Percentiles rank a stretch among this genome's conserved stretches.
Evolutionary conservation across 1,140 invertebrate genomes (phyloP).

Genomic region (Eupristina koningsbergeri): DNA sequence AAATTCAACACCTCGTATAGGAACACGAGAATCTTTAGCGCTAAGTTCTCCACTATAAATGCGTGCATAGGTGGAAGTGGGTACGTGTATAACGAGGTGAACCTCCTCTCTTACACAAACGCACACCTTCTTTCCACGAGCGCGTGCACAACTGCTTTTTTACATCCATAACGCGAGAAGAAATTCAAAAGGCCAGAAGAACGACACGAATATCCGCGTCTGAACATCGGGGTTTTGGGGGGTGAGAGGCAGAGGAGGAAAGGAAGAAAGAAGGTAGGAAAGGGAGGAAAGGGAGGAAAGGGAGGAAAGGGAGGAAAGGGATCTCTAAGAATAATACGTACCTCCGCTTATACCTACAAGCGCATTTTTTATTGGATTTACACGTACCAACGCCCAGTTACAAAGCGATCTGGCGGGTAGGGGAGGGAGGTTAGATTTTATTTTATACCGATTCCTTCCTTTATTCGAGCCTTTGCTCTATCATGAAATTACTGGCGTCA

Average conservation of each 20-base stretch:
- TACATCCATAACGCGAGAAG: constrained; percentile 2
- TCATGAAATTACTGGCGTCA: constrained; percentile 44
- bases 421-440: too few species aligned
- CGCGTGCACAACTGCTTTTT: constrained; percentile 6
- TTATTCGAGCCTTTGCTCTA: constrained; percentile 18
- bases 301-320: constrained; percentile 49
- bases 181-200: constrained; percentile 29
- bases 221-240: neutral
- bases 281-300: constrained; percentile 49
- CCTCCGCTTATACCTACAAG: neutral
- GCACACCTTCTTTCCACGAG: neutral
- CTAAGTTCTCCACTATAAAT: neutral
- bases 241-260: too few species aligned
- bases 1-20: constrained; percentile 46
- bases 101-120: neutral
- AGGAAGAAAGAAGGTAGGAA: too few species aligned
- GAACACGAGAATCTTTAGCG: constrained; percentile 36
- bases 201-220: constrained; percentile 16
- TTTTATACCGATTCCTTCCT: constrained; percentile 52
- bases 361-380: constrained; percentile 66
- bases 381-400: constrained; percentile 66
- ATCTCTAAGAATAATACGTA: constrained; percentile 31
- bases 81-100: constrained; percentile 23
- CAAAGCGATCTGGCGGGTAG: constrained; percentile 55
- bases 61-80: neutral